Conservation (phyloP, 2,797 vertebrate genomes). For the Malurus leucopterus region DNA sequence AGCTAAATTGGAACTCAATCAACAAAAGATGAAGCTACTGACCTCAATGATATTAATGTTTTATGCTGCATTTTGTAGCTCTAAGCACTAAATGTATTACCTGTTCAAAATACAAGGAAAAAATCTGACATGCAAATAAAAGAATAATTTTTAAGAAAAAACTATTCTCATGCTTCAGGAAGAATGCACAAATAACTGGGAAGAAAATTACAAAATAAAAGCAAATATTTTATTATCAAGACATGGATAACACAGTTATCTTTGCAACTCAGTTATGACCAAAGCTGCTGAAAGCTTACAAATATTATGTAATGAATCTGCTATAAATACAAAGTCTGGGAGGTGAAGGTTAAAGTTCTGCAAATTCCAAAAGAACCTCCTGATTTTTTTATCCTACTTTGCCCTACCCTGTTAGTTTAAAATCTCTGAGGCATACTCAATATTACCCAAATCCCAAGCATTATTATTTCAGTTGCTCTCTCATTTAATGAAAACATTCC, state of each 20-base stretch:
- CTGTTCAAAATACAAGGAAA: neutral
- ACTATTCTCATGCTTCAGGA: neutral
- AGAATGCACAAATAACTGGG: neutral
- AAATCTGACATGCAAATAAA: neutral
- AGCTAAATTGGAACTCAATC: neutral
- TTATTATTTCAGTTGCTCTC: slow-evolving; percentile 2
- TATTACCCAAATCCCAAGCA: neutral
- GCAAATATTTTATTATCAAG: neutral
- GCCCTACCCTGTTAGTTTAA: neutral
- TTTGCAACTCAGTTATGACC: neutral
- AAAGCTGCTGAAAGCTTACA: neutral
- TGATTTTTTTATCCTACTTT: neutral
- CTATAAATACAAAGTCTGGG: neutral
- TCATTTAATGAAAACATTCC: slow-evolving; percentile 4
- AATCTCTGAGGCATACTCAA: neutral
- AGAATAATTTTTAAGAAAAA: neutral
- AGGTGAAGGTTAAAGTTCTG: neutral
- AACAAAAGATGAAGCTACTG: neutral
- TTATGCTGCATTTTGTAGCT: neutral
- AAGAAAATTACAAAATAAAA: neutral
- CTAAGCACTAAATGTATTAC: slow-evolving; percentile 14
- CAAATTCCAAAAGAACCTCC: neutral
- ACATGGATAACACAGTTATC: neutral
- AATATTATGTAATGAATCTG: neutral
- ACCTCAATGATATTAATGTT: slow-evolving; percentile 7